A percentile compares a stretch with the other conserved stretches of the same genome.
These are phyloP conservation scores for Seira ritae DNA, from an alignment of 2,888 invertebrate genomes.

Conservation along the genomic window DNA sequence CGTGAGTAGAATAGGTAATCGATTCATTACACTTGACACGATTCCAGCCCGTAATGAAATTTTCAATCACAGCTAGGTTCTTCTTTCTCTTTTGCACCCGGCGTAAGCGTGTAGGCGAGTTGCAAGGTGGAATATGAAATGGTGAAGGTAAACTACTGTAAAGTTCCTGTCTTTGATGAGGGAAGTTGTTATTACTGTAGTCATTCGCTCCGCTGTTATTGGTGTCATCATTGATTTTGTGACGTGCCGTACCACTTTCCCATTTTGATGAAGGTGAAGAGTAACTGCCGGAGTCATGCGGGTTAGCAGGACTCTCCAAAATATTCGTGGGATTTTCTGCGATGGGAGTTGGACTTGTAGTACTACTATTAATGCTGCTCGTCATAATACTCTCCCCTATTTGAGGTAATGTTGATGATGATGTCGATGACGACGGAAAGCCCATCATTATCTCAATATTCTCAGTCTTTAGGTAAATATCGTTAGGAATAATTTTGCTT, in stretches of 20 bases:
- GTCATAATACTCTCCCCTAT: constrained; percentile 13
- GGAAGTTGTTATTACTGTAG: background rate
- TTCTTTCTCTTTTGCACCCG: constrained; percentile 54
- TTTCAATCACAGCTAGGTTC: constrained; percentile 61
- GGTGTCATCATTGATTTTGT: background rate
- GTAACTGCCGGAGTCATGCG: too few species aligned
- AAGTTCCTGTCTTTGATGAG: too few species aligned
- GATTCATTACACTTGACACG: constrained; percentile 85
- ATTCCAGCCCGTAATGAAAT: constrained; percentile 48
- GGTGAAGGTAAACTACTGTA: background rate
- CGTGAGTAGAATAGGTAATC: constrained; percentile 94
- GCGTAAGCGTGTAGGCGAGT: constrained; percentile 31
- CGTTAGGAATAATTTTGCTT: background rate
- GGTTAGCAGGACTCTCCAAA: too few species aligned
- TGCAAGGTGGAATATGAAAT: constrained; percentile 44
- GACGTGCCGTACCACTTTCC: background rate
- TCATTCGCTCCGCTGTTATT: too few species aligned
- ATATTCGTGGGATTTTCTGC: too few species aligned
- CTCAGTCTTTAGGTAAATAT: background rate
- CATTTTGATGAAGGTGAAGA: background rate
- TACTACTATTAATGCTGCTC: background rate
- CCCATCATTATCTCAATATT: background rate
- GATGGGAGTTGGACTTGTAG: background rate
- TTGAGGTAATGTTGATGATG: too few species aligned
- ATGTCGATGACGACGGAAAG: background rate